These are phyloP conservation scores for Leptinotarsa tumamoca DNA, from an alignment of 2,888 invertebrate genomes.

Conservation along the genomic window DNA sequence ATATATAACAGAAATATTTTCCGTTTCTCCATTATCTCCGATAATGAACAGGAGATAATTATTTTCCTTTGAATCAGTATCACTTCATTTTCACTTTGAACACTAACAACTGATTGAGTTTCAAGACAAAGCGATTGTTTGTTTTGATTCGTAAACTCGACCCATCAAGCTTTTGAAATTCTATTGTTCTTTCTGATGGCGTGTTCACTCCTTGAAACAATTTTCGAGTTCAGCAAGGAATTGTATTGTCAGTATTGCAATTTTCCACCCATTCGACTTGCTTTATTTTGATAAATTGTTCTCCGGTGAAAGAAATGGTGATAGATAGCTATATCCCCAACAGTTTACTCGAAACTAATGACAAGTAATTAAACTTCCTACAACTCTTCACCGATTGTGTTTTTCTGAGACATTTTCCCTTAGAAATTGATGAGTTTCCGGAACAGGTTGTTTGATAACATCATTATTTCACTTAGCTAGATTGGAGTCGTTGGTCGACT, in stretches of 20 bases:
- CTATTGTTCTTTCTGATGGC: slow-evolving; percentile 1
- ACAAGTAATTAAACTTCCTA: slow-evolving; percentile 35
- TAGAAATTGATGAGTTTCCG: slow-evolving; percentile 9
- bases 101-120: not conserved
- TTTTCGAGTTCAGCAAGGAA: slow-evolving; percentile 2
- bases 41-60: too few species aligned
- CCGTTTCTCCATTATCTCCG: too few species aligned
- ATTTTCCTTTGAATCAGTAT: not conserved
- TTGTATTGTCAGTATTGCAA: slow-evolving; percentile 9
- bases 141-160: not conserved
- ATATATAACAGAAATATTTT: too few species aligned
- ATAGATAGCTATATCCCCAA: slow-evolving; percentile 39
- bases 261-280: slow-evolving; percentile 33
- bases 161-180: not conserved
- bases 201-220: slow-evolving; percentile 15
- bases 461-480: slow-evolving; percentile 9
- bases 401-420: slow-evolving; percentile 15
- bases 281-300: slow-evolving; percentile 42
- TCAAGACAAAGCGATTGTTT: not conserved
- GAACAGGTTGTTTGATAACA: slow-evolving; percentile 15
- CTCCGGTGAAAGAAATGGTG: slow-evolving; percentile 34
- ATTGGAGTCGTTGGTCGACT: not conserved
- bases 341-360: slow-evolving; percentile 34
- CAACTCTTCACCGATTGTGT: slow-evolving; percentile 18
- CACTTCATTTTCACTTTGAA: not conserved